Evolutionary conservation across 2,113 vertebrate species (phyloP), one percentile per base, ranked within the genome.

Genomic region (Macrotis lagotis): DNA sequence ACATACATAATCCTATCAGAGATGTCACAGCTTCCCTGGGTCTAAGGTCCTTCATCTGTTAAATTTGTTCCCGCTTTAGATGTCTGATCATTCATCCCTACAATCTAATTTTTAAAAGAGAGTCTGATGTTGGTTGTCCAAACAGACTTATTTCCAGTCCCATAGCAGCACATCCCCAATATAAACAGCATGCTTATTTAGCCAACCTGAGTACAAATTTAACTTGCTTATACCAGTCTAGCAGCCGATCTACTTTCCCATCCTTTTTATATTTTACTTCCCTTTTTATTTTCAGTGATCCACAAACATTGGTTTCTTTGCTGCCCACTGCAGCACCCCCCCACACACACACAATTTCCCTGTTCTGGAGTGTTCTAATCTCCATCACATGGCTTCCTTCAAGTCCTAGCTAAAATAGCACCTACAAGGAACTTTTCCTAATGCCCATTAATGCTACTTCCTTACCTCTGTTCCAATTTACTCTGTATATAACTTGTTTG

Each of bases 141-240:
- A 44, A 83, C 66, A 89, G 31, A 25, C 10, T 9, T 0, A 0
- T 7, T 91, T 88, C 52, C 24, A 91, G 59, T 28, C n/a, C 59
- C 3, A 3, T 19, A 88, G 50, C 93, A 93, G 92, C 9, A 50
- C 9, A 48, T 12, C 47, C 19, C 0, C 47, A 90, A 48, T 50
- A 49, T 55, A 94, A 96, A 8, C 88, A 26, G 14, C 0, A 91
- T 88, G 26, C 88, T 95, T 95, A 94, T 95, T 95, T 90, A 92
- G 92, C 91, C 93, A 92, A 0, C 88, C 92, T 88, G 47, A 47
- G 53, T 90, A 95, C 48, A 96, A 25, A 50, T 91, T 51, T 2
- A 0, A 19, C 37, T 92, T 94, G 5, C 91, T 94, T 94, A 93
- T 88, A 90, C 31, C 50, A 91, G 90, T 44, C 66, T 6, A 48